Percentiles rank a stretch among this genome's conserved stretches.
phyloP scores from a whole-genome alignment of 2,797 vertebrate genomes.

The Pyrocephalus nanus region DNA sequence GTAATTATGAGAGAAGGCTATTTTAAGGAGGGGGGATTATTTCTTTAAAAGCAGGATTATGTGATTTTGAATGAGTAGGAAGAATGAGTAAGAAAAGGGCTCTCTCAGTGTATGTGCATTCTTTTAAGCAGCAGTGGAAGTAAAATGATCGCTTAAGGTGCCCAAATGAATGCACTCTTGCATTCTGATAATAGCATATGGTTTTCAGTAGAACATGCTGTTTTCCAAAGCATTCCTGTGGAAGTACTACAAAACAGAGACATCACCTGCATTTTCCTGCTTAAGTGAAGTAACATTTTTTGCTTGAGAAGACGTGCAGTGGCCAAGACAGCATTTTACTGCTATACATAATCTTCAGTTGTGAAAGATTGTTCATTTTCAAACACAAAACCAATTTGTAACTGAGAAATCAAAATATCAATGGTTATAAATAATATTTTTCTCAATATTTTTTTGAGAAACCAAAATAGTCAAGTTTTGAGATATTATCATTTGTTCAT shows the following conservation, averaged over 20 bases:
- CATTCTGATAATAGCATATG: not conserved
- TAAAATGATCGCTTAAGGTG: conserved; percentile 47
- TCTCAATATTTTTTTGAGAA: not conserved
- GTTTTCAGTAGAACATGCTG: not conserved
- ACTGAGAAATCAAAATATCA: not conserved
- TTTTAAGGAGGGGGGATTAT: conserved; percentile 61
- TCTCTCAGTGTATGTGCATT: conserved; percentile 28
- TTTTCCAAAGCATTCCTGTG: conserved; percentile 52
- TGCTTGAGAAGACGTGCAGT: not conserved
- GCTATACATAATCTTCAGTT: not conserved
- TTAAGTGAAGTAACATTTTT: not conserved
- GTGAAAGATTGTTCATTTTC: not conserved
- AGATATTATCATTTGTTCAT: not conserved
- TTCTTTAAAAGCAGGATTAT: conserved; percentile 73
- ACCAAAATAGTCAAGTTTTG: not conserved
- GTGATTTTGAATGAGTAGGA: conserved; percentile 68
- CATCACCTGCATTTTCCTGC: conserved; percentile 23
- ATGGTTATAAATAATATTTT: not conserved
- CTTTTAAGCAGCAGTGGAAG: conserved; percentile 39
- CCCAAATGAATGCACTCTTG: not conserved
- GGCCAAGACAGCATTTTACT: not conserved
- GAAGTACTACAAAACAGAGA: conserved; percentile 31
- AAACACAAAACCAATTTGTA: not conserved
- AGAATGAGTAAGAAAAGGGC: conserved; percentile 38
- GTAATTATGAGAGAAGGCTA: conserved; percentile 62